Conservation (phyloP, 2,888 invertebrate species). For the Epinotia nisella region DNA sequence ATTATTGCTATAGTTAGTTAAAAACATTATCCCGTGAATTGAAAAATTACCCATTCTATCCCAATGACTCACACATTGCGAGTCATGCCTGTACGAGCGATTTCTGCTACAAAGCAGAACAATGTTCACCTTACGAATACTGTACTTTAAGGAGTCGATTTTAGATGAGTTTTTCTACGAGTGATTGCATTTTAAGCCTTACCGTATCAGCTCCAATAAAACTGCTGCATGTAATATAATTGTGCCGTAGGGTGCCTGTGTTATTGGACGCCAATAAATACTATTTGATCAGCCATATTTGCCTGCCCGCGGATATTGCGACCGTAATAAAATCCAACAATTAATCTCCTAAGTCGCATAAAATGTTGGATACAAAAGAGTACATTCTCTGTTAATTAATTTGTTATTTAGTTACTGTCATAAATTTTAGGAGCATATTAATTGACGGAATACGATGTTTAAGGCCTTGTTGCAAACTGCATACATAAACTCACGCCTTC, state of each 20-base stretch:
- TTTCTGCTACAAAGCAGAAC: too few species aligned
- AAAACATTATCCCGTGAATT: too few species aligned
- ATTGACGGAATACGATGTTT: neutral
- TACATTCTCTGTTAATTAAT: constrained; percentile 2
- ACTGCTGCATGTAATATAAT: neutral
- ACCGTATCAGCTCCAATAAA: neutral
- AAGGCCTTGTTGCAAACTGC: neutral
- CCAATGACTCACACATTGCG: too few species aligned
- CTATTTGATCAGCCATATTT: constrained; percentile 15
- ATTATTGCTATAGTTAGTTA: too few species aligned
- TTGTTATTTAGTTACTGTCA: neutral
- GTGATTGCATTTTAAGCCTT: neutral
- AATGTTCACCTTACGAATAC: too few species aligned
- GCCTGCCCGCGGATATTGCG: constrained; percentile 18
- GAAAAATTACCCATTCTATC: too few species aligned
- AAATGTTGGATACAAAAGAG: constrained; percentile 10
- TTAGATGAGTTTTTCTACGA: neutral
- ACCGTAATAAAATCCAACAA: neutral
- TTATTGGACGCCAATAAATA: neutral
- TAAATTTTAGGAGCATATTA: neutral
- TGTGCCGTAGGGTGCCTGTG: neutral
- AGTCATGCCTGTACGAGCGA: too few species aligned
- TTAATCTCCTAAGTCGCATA: constrained; percentile 10
- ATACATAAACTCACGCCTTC: too few species aligned
- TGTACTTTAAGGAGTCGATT: too few species aligned